These are phyloP conservation scores for Pangasius sanitwongsei DNA, from an alignment of 2,797 vertebrate species.

Conservation along the genomic window DNA sequence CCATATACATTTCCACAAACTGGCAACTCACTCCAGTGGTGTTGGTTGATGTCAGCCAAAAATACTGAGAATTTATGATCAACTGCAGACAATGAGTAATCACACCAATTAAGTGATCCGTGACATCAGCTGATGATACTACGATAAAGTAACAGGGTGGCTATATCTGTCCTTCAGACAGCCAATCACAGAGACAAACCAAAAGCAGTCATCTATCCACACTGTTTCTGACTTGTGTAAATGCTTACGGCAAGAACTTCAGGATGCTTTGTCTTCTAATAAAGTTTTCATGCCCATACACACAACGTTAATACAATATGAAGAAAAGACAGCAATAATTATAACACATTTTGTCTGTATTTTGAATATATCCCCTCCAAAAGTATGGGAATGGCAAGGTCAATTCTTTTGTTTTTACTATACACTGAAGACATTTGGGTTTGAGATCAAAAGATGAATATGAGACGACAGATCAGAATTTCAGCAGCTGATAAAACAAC, in stretches of 20 bases:
- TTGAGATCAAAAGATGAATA: no score
- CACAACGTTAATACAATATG: neutral
- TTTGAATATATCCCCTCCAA: neutral
- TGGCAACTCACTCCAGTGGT: neutral
- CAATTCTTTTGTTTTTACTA: neutral
- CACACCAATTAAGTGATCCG: neutral
- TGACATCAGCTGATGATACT: neutral
- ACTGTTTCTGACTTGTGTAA: neutral
- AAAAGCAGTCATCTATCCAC: neutral
- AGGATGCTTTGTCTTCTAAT: neutral
- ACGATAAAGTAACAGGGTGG: neutral
- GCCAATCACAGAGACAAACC: neutral
- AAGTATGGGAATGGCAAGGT: neutral
- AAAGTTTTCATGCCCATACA: neutral
- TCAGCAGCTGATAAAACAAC: neutral
- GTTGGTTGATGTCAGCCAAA: neutral
- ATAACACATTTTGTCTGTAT: neutral
- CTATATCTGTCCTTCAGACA: slow-evolving; percentile 20
- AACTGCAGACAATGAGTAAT: neutral
- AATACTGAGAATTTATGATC: neutral
- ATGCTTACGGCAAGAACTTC: neutral
- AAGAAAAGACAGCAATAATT: neutral
- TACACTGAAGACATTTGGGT: neutral
- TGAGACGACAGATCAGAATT: no score
- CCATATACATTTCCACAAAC: slow-evolving; percentile 2